Evolutionary conservation across 2,113 vertebrate genomes (phyloP).

Genomic region (Dendrocopos noguchii): DNA sequence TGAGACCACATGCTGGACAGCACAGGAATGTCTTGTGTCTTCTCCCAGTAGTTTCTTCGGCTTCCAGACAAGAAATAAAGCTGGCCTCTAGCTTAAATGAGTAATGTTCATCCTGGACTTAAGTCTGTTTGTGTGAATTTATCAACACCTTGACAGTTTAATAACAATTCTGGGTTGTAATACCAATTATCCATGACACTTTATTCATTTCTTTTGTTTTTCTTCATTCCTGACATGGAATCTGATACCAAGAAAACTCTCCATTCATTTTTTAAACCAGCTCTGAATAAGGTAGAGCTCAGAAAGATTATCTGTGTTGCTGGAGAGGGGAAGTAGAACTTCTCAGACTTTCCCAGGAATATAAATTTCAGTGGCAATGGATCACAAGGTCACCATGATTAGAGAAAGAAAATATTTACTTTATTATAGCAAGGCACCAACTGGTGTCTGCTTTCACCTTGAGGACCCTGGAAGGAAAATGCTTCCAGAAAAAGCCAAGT

Average conservation of each 20-base stretch:
- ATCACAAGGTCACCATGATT: conserved; percentile 44
- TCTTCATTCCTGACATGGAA: neutral
- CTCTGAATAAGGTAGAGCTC: neutral
- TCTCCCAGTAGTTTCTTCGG: neutral
- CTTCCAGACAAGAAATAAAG: neutral
- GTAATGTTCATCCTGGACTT: neutral
- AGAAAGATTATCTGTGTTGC: neutral
- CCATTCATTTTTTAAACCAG: conserved; percentile 21
- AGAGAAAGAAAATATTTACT: conserved; percentile 53
- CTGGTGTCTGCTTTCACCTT: conserved; percentile 62
- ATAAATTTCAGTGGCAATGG: conserved; percentile 11
- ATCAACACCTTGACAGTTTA: neutral
- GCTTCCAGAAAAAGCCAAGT: conserved; percentile 62
- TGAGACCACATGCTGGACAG: neutral
- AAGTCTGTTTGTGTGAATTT: neutral
- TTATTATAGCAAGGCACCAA: conserved; percentile 47
- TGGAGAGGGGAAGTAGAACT: conserved; percentile 28
- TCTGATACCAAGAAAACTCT: conserved; percentile 3
- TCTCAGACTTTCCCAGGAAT: conserved; percentile 33
- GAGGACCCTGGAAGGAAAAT: conserved; percentile 66
- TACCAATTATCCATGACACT: neutral
- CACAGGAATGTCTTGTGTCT: neutral
- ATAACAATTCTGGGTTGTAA: neutral
- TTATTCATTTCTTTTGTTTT: neutral
- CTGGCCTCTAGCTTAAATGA: neutral